Conservation (phyloP, 2,888 invertebrate species). For the Pollenia amentaria region DNA sequence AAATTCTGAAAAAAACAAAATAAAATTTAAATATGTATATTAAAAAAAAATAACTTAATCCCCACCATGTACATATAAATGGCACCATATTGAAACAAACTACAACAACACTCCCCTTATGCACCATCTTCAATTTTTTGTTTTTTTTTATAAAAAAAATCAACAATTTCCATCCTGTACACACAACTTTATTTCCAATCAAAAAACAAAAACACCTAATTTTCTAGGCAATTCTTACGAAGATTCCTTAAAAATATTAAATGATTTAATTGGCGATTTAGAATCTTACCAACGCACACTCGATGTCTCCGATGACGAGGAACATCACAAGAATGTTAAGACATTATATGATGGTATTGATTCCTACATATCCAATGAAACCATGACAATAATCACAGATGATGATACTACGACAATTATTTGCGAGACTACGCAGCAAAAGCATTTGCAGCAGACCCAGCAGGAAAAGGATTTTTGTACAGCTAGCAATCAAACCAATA, state of each 20-base stretch:
- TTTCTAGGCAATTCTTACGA: constrained; percentile 84
- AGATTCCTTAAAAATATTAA: constrained; percentile 85
- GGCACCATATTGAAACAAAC: constrained; percentile 57
- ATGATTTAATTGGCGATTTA: constrained; percentile 85
- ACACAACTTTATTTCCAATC: constrained; percentile 40
- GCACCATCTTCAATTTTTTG: constrained; percentile 59
- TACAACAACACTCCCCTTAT: constrained; percentile 48
- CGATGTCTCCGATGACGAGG: constrained; percentile 80
- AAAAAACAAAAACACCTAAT: constrained; percentile 69
- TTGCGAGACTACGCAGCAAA: constrained; percentile 70
- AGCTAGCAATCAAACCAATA: constrained; percentile 82
- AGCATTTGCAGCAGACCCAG: constrained; percentile 64
- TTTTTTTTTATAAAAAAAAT: constrained; percentile 12
- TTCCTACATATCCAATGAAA: constrained; percentile 69
- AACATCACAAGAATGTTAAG: constrained; percentile 65
- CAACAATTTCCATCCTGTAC: constrained; percentile 23
- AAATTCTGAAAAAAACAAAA: constrained; percentile 30
- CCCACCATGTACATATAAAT: constrained; percentile 66
- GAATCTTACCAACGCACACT: constrained; percentile 85
- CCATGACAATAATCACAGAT: constrained; percentile 70
- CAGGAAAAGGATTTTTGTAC: constrained; percentile 66
- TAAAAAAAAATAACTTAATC: constrained; percentile 28
- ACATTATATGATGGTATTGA: constrained; percentile 67
- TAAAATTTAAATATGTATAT: constrained; percentile 26
- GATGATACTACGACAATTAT: constrained; percentile 70